A percentile compares a stretch with the other conserved stretches of the same genome.
phyloP scores from a whole-genome alignment of 2,797 vertebrate genomes.

The Thaleichthys pacificus region DNA sequence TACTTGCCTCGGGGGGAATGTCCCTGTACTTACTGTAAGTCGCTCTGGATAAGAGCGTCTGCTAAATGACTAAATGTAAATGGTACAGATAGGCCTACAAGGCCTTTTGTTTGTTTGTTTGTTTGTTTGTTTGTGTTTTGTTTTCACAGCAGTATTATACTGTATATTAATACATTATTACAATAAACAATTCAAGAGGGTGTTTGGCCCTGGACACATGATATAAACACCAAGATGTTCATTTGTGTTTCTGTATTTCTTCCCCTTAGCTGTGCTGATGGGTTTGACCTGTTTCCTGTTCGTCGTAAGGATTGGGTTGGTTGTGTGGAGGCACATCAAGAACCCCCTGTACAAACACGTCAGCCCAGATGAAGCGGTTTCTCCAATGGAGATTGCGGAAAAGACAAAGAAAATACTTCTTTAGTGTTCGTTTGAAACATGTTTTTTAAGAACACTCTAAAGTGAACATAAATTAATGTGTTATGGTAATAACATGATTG shows the following conservation, averaged over 20 bases:
- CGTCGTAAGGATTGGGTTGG: conserved; percentile 53
- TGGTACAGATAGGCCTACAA: too few relatives aligned
- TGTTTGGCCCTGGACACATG: neutral
- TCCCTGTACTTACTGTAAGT: too few relatives aligned
- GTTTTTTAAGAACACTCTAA: too few relatives aligned
- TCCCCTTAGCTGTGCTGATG: conserved; percentile 48
- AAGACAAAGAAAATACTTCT: conserved; percentile 64
- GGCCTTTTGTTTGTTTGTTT: too few relatives aligned
- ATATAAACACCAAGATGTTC: neutral
- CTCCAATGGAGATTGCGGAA: conserved; percentile 49
- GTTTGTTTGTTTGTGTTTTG: neutral
- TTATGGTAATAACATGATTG: too few relatives aligned
- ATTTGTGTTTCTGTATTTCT: neutral
- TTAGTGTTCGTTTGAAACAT: neutral
- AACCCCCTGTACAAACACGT: conserved; percentile 60
- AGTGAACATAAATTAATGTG: too few relatives aligned
- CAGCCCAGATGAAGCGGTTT: conserved; percentile 37
- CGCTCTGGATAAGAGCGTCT: too few relatives aligned
- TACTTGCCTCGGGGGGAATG: too few relatives aligned
- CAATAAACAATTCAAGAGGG: neutral
- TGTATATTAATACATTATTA: neutral
- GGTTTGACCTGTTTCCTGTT: conserved; percentile 57
- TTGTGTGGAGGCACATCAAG: conserved; percentile 70
- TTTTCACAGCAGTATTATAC: neutral
- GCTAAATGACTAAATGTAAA: too few relatives aligned